These are phyloP conservation scores for Leptoclinus maculatus DNA, from an alignment of 2,797 vertebrate species.

Conservation along the genomic window DNA sequence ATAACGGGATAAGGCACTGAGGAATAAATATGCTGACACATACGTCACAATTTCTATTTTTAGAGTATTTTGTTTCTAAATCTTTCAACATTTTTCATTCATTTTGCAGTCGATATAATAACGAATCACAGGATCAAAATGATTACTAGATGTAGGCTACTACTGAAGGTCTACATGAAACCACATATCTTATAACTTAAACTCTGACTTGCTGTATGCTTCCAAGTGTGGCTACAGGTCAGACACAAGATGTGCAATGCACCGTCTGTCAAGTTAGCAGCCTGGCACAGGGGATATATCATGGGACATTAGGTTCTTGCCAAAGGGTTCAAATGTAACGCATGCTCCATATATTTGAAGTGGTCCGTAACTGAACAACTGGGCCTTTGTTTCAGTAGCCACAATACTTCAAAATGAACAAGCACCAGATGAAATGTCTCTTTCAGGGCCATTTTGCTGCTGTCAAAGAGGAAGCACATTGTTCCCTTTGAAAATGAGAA, in stretches of 20 bases:
- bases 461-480: conserved; percentile 58
- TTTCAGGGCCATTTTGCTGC: conserved; percentile 1
- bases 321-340: not conserved
- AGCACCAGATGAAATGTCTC: not conserved
- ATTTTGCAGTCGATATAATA: not conserved
- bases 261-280: conserved; percentile 6
- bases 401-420: conserved; percentile 17
- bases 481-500: conserved; percentile 61
- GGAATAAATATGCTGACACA: not conserved
- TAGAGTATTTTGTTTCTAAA: no score
- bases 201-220: not conserved
- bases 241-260: not conserved
- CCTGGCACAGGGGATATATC: not conserved
- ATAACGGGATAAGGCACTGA: not conserved
- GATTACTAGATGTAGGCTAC: not conserved
- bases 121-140: not conserved
- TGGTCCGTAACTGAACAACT: not conserved
- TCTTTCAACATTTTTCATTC: not conserved
- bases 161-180: not conserved
- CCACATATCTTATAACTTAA: accelerated
- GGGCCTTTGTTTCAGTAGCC: not conserved
- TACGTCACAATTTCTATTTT: no score
- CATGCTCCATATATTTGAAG: not conserved
- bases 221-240: not conserved
- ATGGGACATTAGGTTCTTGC: conserved; percentile 3